These are phyloP conservation scores for Nycticebus coucang DNA, from an alignment of 2,113 vertebrate species.

Conservation along the genomic window DNA sequence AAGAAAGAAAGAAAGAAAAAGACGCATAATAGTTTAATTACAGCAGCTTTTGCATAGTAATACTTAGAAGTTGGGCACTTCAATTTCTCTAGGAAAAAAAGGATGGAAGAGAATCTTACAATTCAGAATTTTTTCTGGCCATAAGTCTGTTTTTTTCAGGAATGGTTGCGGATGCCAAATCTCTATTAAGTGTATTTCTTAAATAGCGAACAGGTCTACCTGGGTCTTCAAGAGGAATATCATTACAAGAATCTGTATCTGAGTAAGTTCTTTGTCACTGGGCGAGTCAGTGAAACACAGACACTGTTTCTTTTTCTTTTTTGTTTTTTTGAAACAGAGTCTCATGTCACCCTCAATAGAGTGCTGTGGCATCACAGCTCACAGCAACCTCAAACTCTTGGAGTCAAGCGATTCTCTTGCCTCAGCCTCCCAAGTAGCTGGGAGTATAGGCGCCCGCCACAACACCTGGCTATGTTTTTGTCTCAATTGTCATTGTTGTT, in stretches of 20 bases:
- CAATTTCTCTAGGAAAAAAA: constrained; percentile 86
- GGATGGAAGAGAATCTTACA: constrained; percentile 83
- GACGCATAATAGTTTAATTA: constrained; percentile 81
- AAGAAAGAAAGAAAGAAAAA: too few relatives aligned
- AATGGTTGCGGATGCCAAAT: constrained; percentile 85
- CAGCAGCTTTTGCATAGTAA: constrained; percentile 91
- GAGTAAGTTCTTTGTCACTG: constrained; percentile 89
- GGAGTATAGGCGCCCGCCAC: too few relatives aligned
- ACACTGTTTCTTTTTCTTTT: constrained; percentile 81
- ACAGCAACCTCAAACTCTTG: too few relatives aligned
- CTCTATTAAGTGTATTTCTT: constrained; percentile 88
- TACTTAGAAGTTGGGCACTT: constrained; percentile 83
- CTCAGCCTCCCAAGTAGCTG: too few relatives aligned
- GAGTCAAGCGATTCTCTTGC: too few relatives aligned
- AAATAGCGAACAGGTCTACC: constrained; percentile 86
- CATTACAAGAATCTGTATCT: constrained; percentile 87
- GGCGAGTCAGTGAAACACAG: constrained; percentile 81
- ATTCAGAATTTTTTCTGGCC: constrained; percentile 84
- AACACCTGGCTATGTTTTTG: too few relatives aligned
- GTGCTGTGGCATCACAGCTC: too few relatives aligned
- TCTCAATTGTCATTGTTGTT: too few relatives aligned
- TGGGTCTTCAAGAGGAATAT: constrained; percentile 84
- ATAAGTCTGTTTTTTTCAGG: constrained; percentile 87
- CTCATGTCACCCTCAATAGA: too few relatives aligned
- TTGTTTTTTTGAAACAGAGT: too few relatives aligned